A percentile compares a stretch with the other conserved stretches of the same genome.
phyloP scores from a whole-genome alignment of 2,888 invertebrate species.

The Lochmaea crataegi region DNA sequence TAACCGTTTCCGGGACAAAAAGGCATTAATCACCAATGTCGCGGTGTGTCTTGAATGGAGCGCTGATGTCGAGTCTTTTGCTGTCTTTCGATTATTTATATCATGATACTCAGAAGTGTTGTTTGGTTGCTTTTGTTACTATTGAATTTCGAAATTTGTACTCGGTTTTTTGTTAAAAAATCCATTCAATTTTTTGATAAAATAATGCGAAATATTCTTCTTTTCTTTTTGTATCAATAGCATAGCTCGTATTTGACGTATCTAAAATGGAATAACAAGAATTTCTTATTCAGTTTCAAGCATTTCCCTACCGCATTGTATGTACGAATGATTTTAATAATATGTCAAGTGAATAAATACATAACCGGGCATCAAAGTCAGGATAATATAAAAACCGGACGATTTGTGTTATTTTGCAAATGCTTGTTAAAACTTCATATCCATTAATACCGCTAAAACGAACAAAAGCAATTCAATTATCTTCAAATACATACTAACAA shows the following conservation, averaged over 20 bases:
- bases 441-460: neutral
- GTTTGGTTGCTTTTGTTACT: slow-evolving; percentile 4
- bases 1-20: slow-evolving; percentile 64
- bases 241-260: neutral
- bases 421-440: slow-evolving; percentile 1
- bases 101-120: slow-evolving; percentile 11
- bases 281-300: neutral
- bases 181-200: neutral
- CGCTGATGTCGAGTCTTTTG: slow-evolving; percentile 30
- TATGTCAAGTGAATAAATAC: neutral
- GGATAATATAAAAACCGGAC: neutral
- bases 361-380: slow-evolving; percentile 1
- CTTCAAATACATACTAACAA: neutral
- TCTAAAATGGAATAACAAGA: neutral
- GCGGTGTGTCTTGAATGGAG: slow-evolving; percentile 41
- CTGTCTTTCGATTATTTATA: slow-evolving; percentile 30
- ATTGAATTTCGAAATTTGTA: neutral
- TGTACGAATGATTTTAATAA: neutral
- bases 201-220: neutral
- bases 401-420: neutral
- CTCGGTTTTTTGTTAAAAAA: neutral
- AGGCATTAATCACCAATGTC: slow-evolving; percentile 62
- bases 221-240: neutral
- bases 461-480: slow-evolving; percentile 10
- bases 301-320: neutral